Conservation (phyloP, 2,888 invertebrate genomes). For the Tipula vernalis region DNA sequence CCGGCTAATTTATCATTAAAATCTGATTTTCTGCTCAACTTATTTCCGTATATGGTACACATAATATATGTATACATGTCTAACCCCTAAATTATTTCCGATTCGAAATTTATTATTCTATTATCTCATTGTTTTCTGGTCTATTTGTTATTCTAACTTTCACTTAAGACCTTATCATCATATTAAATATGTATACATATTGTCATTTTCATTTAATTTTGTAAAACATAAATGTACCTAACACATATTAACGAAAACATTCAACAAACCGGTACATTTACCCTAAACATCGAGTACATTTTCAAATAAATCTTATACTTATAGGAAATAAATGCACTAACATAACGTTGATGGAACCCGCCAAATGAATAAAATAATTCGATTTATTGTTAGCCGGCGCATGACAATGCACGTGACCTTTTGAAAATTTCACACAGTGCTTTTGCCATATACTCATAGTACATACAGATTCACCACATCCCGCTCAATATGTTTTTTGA, state of each 20-base stretch:
- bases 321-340: not conserved
- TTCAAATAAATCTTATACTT: not conserved
- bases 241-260: not conserved
- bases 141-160: not conserved
- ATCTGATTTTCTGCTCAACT: constrained; percentile 23
- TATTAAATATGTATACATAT: not conserved
- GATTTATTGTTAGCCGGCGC: not conserved
- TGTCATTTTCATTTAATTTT: not conserved
- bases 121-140: not conserved
- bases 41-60: constrained; percentile 15
- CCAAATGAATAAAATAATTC: not conserved
- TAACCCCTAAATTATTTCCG: not conserved
- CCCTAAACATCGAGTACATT: not conserved
- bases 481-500: not conserved
- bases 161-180: not conserved
- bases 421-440: not conserved
- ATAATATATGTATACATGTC: too few relatives aligned
- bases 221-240: not conserved
- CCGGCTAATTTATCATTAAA: constrained; percentile 22
- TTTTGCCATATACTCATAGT: not conserved
- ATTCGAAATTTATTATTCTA: not conserved
- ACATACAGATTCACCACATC: not conserved
- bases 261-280: not conserved
- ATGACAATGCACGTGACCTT: not conserved
- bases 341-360: not conserved